A percentile compares a stretch with the other conserved stretches of the same genome.
phyloP scores from a whole-genome alignment of 1,140 invertebrate genomes.

The Ceratosolen solmsi region DNA sequence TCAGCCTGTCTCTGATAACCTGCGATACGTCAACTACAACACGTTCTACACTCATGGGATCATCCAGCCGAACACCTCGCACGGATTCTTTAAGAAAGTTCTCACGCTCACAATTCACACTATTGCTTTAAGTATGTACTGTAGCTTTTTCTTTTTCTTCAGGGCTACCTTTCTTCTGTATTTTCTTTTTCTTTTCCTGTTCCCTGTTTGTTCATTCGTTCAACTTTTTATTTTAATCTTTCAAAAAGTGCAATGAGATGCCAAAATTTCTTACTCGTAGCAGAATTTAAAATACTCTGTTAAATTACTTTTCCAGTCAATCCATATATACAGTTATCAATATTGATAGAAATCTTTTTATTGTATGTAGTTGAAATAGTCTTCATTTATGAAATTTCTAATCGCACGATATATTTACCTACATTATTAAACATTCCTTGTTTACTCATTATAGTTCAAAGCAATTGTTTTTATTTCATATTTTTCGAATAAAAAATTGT shows the following conservation, averaged over 20 bases:
- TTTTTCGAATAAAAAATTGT: no score
- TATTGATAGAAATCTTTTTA: no score
- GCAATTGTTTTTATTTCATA: no score
- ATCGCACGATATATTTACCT: no score
- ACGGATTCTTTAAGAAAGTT: conserved; percentile 67
- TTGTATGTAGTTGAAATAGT: no score
- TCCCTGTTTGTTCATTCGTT: neutral
- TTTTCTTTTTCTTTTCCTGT: neutral
- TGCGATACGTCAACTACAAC: neutral
- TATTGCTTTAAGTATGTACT: neutral
- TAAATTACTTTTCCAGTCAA: neutral
- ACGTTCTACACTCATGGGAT: neutral
- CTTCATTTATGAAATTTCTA: no score
- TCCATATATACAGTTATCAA: no score
- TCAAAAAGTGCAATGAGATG: neutral
- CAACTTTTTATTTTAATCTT: neutral
- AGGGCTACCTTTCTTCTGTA: neutral
- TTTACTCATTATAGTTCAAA: no score
- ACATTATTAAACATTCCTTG: no score
- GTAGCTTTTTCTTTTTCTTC: neutral
- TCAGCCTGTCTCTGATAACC: neutral
- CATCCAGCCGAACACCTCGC: conserved; percentile 62
- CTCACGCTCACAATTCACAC: neutral
- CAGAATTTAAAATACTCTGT: neutral
- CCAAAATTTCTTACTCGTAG: neutral